A percentile compares a stretch with the other conserved stretches of the same genome.
phyloP scores from a whole-genome alignment of 2,797 vertebrate genomes.

The Platyrinchus mystaceus region DNA sequence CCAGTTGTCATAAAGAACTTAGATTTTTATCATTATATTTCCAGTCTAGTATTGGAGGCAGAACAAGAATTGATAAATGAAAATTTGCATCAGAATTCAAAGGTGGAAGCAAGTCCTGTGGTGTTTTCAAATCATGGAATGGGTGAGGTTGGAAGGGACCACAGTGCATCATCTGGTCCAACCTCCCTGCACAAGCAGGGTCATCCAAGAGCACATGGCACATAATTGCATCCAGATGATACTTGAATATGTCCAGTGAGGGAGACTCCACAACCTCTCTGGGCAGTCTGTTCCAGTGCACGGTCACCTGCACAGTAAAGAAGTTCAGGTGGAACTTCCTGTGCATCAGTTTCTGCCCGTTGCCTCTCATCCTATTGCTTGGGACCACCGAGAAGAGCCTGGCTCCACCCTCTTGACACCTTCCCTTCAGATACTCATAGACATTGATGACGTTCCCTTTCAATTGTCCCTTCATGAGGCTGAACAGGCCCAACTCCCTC shows the following conservation, averaged over 20 bases:
- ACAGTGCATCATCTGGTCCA: neutral
- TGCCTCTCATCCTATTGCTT: neutral
- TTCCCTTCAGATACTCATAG: neutral
- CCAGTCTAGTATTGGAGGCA: neutral
- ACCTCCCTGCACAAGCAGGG: neutral
- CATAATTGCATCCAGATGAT: neutral
- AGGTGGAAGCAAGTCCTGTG: neutral
- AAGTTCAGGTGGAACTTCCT: neutral
- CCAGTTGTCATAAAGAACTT: neutral
- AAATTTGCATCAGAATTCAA: neutral
- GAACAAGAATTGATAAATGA: neutral
- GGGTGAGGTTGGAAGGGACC: neutral
- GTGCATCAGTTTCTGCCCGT: neutral
- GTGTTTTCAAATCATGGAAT: neutral
- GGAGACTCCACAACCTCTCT: neutral
- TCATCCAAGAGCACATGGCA: neutral
- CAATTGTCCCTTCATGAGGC: rapidly evolving
- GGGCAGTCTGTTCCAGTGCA: neutral
- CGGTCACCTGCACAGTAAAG: neutral
- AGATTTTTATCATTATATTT: neutral
- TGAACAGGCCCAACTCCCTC: neutral
- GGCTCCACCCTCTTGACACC: neutral
- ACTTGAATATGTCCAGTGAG: neutral
- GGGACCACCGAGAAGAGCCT: neutral
- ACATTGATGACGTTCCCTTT: neutral